Evolutionary conservation across 2,113 vertebrate genomes (phyloP), one percentile per base, ranked within the genome.

Genomic region (Cygnus buccinator): DNA sequence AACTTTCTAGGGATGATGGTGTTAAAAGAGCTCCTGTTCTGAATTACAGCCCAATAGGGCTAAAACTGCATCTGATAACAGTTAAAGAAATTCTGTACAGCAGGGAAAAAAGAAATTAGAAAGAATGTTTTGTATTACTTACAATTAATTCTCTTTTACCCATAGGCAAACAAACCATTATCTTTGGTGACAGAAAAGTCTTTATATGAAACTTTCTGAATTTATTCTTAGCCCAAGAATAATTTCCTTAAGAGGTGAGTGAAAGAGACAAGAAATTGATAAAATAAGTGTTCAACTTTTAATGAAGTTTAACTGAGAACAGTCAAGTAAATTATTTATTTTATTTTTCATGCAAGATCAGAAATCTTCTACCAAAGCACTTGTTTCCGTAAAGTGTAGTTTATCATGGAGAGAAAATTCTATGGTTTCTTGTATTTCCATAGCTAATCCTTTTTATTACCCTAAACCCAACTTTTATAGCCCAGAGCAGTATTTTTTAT

Each of bases 401-500:
- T 96, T 96, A 87, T 70, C 33, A 87, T 73, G 68, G 46, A 62
- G 71, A 84, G 55, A 95, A 96, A 94, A 66, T 86, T 92, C 59
- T 39, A 33, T 85, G 37, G 14, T 52, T 95, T 84, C 25, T 55
- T 92, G 7, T 7, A 93, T 95, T 97, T 95, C 73, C 44, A 59
- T 91, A 82, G 63, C 33, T 96, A 96, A 93, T 96, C 25, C 22
- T 93, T 91, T 90, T 94, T 93, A 73, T 94, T 96, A 96, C 81
- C 19, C 68, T 41, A 85, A 73, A 83, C 8, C 6, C 44, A 73
- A 35, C 1, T 92, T 95, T 97, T 88, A 84, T 50, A 67, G n/a
- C 50, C 31, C 25, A 87, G 11, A 94, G 46, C 52, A 96, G 59
- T 81, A 73, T 26, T 84, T 94, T 96, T 97, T 94, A 94, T 77